Evolutionary conservation across 2,888 invertebrate species (phyloP).

Genomic region (Allygus modestus): DNA sequence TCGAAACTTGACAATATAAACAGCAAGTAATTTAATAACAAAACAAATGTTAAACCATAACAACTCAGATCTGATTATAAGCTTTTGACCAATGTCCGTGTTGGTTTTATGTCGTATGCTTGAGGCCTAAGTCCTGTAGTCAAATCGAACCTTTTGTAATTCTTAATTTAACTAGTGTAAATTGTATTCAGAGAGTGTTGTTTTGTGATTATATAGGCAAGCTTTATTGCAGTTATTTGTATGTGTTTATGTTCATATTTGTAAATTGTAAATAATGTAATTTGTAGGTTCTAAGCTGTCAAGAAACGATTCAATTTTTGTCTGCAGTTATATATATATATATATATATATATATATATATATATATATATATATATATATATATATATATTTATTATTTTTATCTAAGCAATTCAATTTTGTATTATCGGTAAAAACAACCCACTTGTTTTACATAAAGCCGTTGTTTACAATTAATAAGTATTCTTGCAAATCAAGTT

Average conservation of each 20-base stretch:
- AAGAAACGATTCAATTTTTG: too few species aligned
- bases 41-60: background rate
- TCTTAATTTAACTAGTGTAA: background rate
- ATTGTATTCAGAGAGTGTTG: background rate
- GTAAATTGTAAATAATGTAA: constrained; percentile 43
- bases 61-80: background rate
- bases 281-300: constrained; percentile 12
- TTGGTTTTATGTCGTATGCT: constrained; percentile 8
- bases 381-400: too few species aligned
- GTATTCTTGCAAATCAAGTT: background rate
- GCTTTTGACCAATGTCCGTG: background rate
- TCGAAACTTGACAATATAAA: constrained; percentile 43
- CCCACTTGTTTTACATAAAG: background rate
- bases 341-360: too few species aligned
- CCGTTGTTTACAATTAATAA: background rate
- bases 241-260: constrained; percentile 30
- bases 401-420: too few species aligned
- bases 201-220: background rate
- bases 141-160: background rate
- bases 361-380: too few species aligned
- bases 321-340: too few species aligned
- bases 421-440: too few species aligned
- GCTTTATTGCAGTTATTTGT: constrained; percentile 7
- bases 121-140: constrained; percentile 43
- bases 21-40: background rate